phyloP scores from a whole-genome alignment of 2,797 vertebrate genomes.

The Enteromius thamalakanensis region DNA sequence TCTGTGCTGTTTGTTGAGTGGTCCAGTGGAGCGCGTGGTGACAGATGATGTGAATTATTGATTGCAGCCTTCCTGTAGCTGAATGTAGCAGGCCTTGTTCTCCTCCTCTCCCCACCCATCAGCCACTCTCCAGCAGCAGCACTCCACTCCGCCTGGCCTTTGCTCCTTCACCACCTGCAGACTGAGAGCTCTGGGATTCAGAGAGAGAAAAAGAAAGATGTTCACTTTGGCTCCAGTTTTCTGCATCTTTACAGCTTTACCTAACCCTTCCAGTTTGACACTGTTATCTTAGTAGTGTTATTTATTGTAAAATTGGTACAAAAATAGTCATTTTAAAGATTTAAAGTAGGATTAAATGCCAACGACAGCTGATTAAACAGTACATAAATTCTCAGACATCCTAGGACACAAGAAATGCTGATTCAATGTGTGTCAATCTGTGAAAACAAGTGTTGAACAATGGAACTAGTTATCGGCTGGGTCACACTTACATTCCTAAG shows the following conservation, averaged over 20 bases:
- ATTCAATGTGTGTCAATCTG: neutral
- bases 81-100: constrained; percentile 72
- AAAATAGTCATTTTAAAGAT: neutral
- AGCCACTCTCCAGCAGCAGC: constrained; percentile 54
- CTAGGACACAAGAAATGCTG: neutral
- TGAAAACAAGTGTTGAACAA: neutral
- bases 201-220: constrained; percentile 42
- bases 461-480: neutral
- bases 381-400: neutral
- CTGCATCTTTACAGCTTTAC: neutral
- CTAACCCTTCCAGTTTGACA: neutral
- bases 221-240: constrained; percentile 38
- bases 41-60: constrained; percentile 86
- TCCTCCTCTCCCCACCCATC: constrained; percentile 50
- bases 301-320: neutral
- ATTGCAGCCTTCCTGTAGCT: constrained; percentile 81
- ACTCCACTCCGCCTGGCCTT: constrained; percentile 49
- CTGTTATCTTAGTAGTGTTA: neutral
- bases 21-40: constrained; percentile 82
- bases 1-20: constrained; percentile 81
- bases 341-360: neutral
- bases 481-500: neutral
- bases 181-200: constrained; percentile 38
- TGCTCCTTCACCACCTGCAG: constrained; percentile 50
- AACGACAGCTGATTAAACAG: neutral